Evolutionary conservation across 1,140 invertebrate genomes (phyloP).

Genomic region (Zeugodacus cucurbitae): DNA sequence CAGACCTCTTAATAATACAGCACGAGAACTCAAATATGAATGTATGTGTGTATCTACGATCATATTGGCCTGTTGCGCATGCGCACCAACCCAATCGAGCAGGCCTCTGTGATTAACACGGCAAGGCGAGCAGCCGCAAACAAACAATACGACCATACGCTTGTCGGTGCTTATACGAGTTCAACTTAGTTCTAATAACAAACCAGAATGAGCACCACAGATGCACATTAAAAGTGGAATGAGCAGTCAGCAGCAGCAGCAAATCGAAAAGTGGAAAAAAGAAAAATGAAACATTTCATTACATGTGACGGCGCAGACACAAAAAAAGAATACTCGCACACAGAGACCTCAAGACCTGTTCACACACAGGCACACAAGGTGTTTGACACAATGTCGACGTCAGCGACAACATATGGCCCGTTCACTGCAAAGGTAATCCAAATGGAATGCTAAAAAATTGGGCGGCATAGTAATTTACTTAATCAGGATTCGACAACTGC

Average conservation of each 20-base stretch:
- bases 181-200: constrained; percentile 1
- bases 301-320: background rate
- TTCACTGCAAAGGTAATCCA: background rate
- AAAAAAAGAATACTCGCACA: background rate
- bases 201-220: background rate
- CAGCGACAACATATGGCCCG: background rate
- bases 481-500: background rate
- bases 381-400: background rate
- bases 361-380: background rate
- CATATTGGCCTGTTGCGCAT: background rate
- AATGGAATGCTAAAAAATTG: constrained; percentile 13
- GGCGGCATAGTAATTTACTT: constrained; percentile 20
- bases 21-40: background rate
- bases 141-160: background rate
- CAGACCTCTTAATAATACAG: constrained; percentile 16
- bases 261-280: background rate
- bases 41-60: background rate
- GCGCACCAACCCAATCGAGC: background rate
- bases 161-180: background rate
- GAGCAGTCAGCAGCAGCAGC: too few relatives aligned
- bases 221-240: background rate
- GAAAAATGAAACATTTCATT: constrained; percentile 28
- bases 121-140: background rate
- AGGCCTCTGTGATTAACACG: background rate
- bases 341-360: background rate